Evolutionary conservation across 2,888 invertebrate species (phyloP), one percentile per base, ranked within the genome.

Genomic region (Salticus scenicus): DNA sequence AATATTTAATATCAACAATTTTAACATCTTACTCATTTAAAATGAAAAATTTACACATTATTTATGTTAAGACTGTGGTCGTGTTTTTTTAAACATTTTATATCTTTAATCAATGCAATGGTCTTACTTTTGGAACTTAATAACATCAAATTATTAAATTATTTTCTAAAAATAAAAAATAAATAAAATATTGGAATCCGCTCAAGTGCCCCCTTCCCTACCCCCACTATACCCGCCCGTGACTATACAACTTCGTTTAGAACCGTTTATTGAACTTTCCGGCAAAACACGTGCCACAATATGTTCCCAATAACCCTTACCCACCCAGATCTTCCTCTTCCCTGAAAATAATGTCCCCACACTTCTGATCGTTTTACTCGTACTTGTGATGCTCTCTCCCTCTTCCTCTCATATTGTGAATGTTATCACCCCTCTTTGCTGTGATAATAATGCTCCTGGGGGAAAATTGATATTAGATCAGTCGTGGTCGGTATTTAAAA

Each of bases 221-320:
- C 57, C 57, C 57, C 20, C 24, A n/a, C n/a, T n/a, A n/a, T n/a
- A n/a, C n/a, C n/a, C n/a, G n/a, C n/a, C n/a, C n/a, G n/a, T n/a
- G n/a, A n/a, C n/a, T n/a, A n/a, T n/a, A n/a, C n/a, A 37, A 37
- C 24, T 24, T 24, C 57, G 4, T 57, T 57, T 37, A 10, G 57
- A 57, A 57, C 57, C 57, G 20, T 24, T 57, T 57, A 57, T 57
- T 57, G 57, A 57, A 57, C 24, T 57, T 57, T 24, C 57, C 57
- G 57, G 57, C 20, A 57, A 24, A 57, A 12, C 57, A 24, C 24
- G 57, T 57, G 24, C 57, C 24, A 17, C 20, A 57, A 57, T 57
- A 24, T 24, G 24, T 24, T 24, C 57, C 24, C 47, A 57, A 24
- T 57, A 24, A 57, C 57, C 7, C 24, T 24, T 24, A 24, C 57